These are phyloP conservation scores for Pterostichus madidus DNA, from an alignment of 2,888 invertebrate genomes.

Conservation along the genomic window DNA sequence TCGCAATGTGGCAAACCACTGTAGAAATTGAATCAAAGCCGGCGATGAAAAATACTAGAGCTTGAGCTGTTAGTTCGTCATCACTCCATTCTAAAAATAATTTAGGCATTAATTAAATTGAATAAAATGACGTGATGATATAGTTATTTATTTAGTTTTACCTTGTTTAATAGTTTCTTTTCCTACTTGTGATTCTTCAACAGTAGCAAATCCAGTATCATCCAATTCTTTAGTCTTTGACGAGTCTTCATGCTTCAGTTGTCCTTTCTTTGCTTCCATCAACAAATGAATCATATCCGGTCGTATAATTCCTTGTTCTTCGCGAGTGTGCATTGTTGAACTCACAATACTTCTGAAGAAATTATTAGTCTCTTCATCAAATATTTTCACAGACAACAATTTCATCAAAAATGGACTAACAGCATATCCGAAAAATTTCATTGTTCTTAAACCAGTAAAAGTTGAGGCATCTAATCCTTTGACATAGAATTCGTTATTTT, in stretches of 20 bases:
- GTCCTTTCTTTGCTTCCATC: constrained; percentile 78
- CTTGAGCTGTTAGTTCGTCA: constrained; percentile 81
- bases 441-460: constrained; percentile 71
- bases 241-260: constrained; percentile 63
- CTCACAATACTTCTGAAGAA: constrained; percentile 70
- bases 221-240: not conserved
- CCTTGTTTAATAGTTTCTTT: not conserved
- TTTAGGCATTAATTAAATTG: too few species aligned
- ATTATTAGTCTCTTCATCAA: constrained; percentile 9
- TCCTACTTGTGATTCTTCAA: constrained; percentile 73
- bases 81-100: constrained; percentile 33
- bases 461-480: constrained; percentile 77
- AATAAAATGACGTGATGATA: too few species aligned
- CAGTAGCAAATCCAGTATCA: constrained; percentile 75
- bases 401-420: constrained; percentile 61
- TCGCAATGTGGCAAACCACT: constrained; percentile 78
- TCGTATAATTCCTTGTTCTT: constrained; percentile 69
- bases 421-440: constrained; percentile 56
- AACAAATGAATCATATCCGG: constrained; percentile 79
- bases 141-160: not conserved
- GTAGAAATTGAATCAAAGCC: constrained; percentile 79
- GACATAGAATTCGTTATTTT: constrained; percentile 78
- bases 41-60: constrained; percentile 78
- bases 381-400: constrained; percentile 61
- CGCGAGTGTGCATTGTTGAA: constrained; percentile 69